Base-by-base conservation (phyloP, 2,888 invertebrate species). In the Agapostemon virescens region DNA sequence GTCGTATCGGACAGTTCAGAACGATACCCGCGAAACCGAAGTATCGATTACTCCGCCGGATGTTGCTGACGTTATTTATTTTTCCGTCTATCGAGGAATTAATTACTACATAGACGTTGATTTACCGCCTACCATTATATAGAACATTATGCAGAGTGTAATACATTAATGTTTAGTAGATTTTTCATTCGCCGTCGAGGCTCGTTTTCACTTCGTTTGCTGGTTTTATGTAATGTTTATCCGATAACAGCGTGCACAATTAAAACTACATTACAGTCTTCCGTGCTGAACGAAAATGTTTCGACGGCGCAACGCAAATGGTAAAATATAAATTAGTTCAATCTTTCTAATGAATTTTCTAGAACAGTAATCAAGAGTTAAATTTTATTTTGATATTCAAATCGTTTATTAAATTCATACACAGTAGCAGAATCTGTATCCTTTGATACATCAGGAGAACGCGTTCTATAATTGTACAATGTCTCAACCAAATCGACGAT, bases 51-150 rank as follows among this genome's bases (percentile, higher is more conserved):
- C 70, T 33, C 63, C 74, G 58, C 79, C 86, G 78, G 83, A 86
- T 85, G 85, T 67, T 77, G 55, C 76, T 70, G 83, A 71, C 85
- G 77, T 86, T 84, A 86, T 86, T 86, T 86, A 86, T 86, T 86
- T 86, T 79, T 77, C 78, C 76, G 66, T 73, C 77, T 52, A 58
- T 79, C 71, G 45, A 74, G 42, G 69, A 76, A 86, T 86, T 86
- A 86, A 85, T 85, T 85, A 81, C 74, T 66, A 33, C 40, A 17
- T 45, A 23, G 68, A 83, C 81, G 68, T 79, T 79, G 81, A 84
- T 86, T 83, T 77, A 84, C 71, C 45, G 64, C 69, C 63, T 26
- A 20, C 63, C 40, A 78, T 82, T 75, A 70, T 73, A 40, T 61
- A 23, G 36, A 49, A 66, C 20, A 42, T 63, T 36, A 63, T 63